Base-by-base conservation (phyloP, 1,140 invertebrate genomes). In the Phocides pigmalion region DNA sequence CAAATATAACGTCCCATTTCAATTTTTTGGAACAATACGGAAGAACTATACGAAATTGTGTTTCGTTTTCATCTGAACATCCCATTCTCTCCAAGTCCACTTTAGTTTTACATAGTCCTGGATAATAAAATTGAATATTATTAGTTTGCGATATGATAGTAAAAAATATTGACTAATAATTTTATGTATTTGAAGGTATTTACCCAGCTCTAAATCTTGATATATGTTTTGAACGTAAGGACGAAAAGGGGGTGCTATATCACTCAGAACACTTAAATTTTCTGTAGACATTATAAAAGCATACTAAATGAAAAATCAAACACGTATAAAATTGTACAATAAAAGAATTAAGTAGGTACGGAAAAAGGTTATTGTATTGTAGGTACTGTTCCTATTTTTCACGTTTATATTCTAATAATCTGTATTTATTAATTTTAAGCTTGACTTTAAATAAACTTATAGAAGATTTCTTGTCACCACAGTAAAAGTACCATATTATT, bases 1-100 rank as follows among this genome's bases (percentile, higher is more conserved):
- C 87, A 79, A 91, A 89, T 71, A 91, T 82, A 11, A 91, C 68
- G 69, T 91, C 89, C 89, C 89, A 91, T 69, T 89, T 91, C 17
- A 91, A 56, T 66, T 91, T 89, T 63, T 86, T 91, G 3, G 87
- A 87, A 46, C 89, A 91, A 64, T 91, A 91, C 4, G 89, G 87
- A n/a, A 91, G 68, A 11, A 91, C 72, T 44, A 91, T 65, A 5
- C 87, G 75, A 65, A 91, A 87, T 51, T 89, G 89, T 62, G 68
- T 79, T 46, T 85, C 81, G 6, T 54, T 62, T n/a, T 70, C 74
- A 20, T 83, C 80, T 9, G 53, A 53, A 41, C 63, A 69, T 15
- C 79, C 72, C 51, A 90, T 71, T 68, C 82, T 76, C 79, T 91
- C 89, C 19, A 91, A 73, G 37, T 89, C 84, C 14, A 91, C 81